phyloP scores from a whole-genome alignment of 2,797 vertebrate species.

The Cephalopachus bancanus region DNA sequence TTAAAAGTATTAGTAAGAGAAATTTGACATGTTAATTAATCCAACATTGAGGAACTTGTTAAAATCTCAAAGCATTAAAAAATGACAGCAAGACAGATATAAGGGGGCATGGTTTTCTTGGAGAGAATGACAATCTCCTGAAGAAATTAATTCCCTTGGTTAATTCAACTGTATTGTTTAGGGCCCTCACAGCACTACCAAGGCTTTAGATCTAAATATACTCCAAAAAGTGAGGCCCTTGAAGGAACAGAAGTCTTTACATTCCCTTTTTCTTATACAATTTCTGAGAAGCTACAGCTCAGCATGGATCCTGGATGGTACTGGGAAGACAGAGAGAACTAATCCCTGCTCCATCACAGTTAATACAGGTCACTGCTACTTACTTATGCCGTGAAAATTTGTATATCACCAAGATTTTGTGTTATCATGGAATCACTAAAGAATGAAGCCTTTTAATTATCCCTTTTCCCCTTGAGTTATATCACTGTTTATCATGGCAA shows the following conservation, averaged over 20 bases:
- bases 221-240: background rate
- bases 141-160: background rate
- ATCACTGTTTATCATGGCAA: background rate
- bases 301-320: accelerated
- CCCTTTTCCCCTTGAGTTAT: background rate
- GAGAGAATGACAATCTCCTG: background rate
- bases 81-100: background rate
- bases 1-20: constrained; percentile 11
- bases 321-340: background rate
- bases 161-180: background rate
- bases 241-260: background rate
- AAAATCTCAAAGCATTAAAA: background rate
- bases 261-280: background rate
- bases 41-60: background rate
- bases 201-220: background rate
- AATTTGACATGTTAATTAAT: background rate
- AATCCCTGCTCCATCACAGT: background rate
- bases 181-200: background rate
- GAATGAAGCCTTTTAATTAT: background rate
- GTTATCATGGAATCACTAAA: background rate
- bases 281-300: background rate
- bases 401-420: background rate
- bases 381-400: background rate
- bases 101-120: background rate
- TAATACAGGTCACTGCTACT: background rate